A percentile compares a stretch with the other conserved stretches of the same genome.
phyloP scores from a whole-genome alignment of 2,888 invertebrate species.

The Pristionchus entomophagus region DNA sequence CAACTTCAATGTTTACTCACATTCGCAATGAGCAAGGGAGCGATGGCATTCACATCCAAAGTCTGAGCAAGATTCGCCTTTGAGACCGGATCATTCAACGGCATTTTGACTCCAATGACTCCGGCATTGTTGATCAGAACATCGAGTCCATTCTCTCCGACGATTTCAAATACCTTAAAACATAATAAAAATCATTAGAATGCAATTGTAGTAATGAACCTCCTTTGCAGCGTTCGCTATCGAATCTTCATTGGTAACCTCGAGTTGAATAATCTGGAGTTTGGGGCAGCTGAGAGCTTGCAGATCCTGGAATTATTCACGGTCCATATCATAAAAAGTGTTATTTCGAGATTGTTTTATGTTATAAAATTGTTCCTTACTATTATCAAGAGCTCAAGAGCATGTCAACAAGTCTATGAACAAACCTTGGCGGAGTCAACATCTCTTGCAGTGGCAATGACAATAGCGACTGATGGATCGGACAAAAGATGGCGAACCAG shows the following conservation, averaged over 20 bases:
- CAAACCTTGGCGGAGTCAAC: not conserved
- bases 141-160: not conserved
- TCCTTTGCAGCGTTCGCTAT: not conserved
- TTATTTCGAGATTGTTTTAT: too few species aligned
- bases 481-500: not conserved
- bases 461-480: not conserved
- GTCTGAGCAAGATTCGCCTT: not conserved
- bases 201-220: not conserved
- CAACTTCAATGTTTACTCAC: not conserved
- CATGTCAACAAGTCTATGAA: not conserved
- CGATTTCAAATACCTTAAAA: not conserved
- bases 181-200: not conserved
- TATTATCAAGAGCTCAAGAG: not conserved
- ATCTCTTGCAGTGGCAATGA: conserved; percentile 7
- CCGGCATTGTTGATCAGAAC: conserved; percentile 16
- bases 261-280: not conserved
- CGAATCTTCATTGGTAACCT: not conserved
- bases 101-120: not conserved
- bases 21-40: not conserved
- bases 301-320: not conserved
- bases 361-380: too few species aligned
- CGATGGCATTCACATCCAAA: conserved; percentile 19
- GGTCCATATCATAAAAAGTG: too few species aligned
- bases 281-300: not conserved
- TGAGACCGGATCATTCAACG: not conserved